Evolutionary conservation across 2,797 vertebrate genomes (phyloP), one percentile per base, ranked within the genome.

Genomic region (Sparidentex hasta): DNA sequence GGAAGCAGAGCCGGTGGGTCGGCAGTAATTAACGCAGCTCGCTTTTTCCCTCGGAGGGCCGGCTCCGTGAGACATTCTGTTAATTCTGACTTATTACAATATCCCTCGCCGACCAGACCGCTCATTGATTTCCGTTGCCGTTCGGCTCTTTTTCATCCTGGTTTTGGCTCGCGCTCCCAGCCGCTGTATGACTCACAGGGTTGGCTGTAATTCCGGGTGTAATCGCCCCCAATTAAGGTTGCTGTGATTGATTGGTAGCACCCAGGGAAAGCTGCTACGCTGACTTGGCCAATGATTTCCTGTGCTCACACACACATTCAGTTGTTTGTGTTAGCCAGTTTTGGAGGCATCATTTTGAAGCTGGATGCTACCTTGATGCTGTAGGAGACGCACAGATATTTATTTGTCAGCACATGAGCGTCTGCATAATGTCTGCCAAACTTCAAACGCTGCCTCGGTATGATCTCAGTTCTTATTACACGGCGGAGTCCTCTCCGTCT

Each of bases 111-210:
- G 63, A 66, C 70, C 56, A 83, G 73, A 80, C 70, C n/a, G 21
- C 58, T 78, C 70, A 90, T 86, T 82, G 84, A 91, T 90, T 93
- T 87, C 59, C 81, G 77, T 87, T 88, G 63, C 80, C 29, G 21
- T 71, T 80, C 1, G 5, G 52, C 71, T 81, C 55, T 65, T 82
- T 88, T 64, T 77, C 67, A 48, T 88, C 74, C 69, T 65, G 20
- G 61, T 78, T 83, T 77, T 81, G 71, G 67, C 79, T 78, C 23
- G 1, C 1, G 4, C 61, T 51, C 61, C 41, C 56, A 51, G 62
- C 52, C 51, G 75, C 66, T 12, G 21, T 21, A 5, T 85, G 73
- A 83, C 69, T 90, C 86, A 84, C 54, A 33, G 59, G 75, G 56
- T 27, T 1, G 16, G 48, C 56, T 64, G 56, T 79, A 82, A 80